These are phyloP conservation scores for Chymomyza amoena DNA, from an alignment of 2,888 invertebrate genomes.

Conservation along the genomic window DNA sequence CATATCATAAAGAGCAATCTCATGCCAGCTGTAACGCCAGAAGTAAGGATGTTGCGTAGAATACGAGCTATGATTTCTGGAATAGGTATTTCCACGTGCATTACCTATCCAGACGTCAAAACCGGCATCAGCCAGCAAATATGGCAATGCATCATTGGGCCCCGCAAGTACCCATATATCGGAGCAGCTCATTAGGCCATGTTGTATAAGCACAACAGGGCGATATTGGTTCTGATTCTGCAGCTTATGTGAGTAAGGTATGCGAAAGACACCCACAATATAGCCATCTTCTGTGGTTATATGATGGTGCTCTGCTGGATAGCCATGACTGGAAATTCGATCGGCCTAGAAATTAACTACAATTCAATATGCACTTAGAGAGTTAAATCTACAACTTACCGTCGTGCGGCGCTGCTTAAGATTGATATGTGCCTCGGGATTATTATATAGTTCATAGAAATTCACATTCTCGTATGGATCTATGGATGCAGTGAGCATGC, in stretches of 20 bases:
- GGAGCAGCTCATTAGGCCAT: slow-evolving; percentile 48
- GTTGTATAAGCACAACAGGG: slow-evolving; percentile 79
- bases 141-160: slow-evolving; percentile 38
- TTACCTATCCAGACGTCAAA: slow-evolving; percentile 63
- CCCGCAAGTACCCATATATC: slow-evolving; percentile 49
- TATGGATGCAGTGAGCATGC: slow-evolving; percentile 18
- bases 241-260: slow-evolving; percentile 37
- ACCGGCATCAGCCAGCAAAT: slow-evolving; percentile 51
- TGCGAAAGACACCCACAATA: slow-evolving; percentile 45
- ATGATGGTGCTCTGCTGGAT: slow-evolving; percentile 38
- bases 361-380: too few relatives aligned
- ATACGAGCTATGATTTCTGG: slow-evolving; percentile 41
- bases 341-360: slow-evolving; percentile 29
- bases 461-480: slow-evolving; percentile 35
- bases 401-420: slow-evolving; percentile 41
- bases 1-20: slow-evolving; percentile 55
- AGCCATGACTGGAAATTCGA: slow-evolving; percentile 35
- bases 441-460: slow-evolving; percentile 48
- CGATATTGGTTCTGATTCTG: slow-evolving; percentile 51
- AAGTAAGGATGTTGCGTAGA: slow-evolving; percentile 21
- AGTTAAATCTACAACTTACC: slow-evolving; percentile 22
- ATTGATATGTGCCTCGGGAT: slow-evolving; percentile 50
- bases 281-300: slow-evolving; percentile 44
- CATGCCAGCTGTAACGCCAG: slow-evolving; percentile 57
- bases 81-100: slow-evolving; percentile 55